Base-by-base conservation (phyloP, 2,113 vertebrate genomes). In the Ellobius talpinus region DNA sequence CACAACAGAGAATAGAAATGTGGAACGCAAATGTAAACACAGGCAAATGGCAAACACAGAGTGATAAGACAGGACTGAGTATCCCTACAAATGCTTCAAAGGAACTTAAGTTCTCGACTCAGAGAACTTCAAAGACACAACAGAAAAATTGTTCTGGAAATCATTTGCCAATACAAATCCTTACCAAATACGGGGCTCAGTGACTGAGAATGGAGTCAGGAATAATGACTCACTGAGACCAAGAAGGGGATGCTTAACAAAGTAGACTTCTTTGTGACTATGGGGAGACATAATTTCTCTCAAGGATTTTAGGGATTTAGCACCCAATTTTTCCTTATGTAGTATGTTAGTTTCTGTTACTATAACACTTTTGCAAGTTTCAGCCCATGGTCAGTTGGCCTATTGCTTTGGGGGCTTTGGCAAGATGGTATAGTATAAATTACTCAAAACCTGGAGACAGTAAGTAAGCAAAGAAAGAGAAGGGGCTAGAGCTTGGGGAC, bases 61-160 rank as follows among this genome's bases (percentile, higher is more conserved):
- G 8, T 58, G 10, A 2, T 26, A 14, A 79, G 11, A 70, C 78
- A 42, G 47, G 24, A 33, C 0, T 8, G 36, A 5, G 23, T 74
- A 58, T 61, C 14, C 7, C 24, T 31, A 85, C 85, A 79, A 87
- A 84, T 29, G 50, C 19, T 13, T 95, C 66, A 26, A 10, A 78
- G 4, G 65, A 19, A 10, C 82, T 52, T 82, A 29, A 17, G 50
- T 6, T 72, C 77, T 92, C 66, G 89, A 7, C 45, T 85, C 26
- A 23, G 1, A 50, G 50, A 50, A 11, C 50, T 78, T 92, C 63
- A 85, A n/a, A 92, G 31, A 8, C 36, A 68, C 63, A 52, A n/a
- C 47, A 88, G 73, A 90, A 84, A 87, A 85, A 42, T 26, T 84
- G 68, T 90, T 31, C 31, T 72, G 52, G 73, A 89, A 89, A n/a